Conservation (phyloP, 1,140 invertebrate species). For the Kradibia gibbosae region DNA sequence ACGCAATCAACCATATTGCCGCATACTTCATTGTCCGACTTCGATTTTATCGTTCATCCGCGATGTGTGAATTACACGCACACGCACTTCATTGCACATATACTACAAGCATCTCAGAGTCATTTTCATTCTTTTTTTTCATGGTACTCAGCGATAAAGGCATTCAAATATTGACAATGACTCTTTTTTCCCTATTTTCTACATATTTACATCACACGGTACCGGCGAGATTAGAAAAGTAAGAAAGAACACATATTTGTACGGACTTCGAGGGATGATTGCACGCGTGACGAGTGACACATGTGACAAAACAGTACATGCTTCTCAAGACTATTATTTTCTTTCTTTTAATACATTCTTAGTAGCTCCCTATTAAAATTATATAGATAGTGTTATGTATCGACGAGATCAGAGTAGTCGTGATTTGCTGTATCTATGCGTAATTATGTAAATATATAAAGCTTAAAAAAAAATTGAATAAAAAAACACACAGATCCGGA, state of each 20-base stretch:
- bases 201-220: slow-evolving; percentile 58
- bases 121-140: background rate
- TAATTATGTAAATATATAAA: too few species aligned
- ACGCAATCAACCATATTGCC: background rate
- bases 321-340: background rate
- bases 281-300: background rate
- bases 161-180: slow-evolving; percentile 67
- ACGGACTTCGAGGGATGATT: slow-evolving; percentile 54
- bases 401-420: background rate
- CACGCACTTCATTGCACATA: background rate
- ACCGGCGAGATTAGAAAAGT: slow-evolving; percentile 59
- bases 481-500: too few species aligned
- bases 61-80: slow-evolving; percentile 15
- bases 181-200: slow-evolving; percentile 50
- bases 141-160: slow-evolving; percentile 62
- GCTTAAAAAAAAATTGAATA: too few species aligned
- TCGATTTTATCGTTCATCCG: slow-evolving; percentile 33
- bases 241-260: slow-evolving; percentile 61
- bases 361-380: background rate
- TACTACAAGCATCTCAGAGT: background rate
- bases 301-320: background rate
- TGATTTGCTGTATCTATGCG: too few species aligned
- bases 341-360: background rate
- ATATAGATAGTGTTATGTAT: background rate
- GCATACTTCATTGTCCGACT: slow-evolving; percentile 7